Base-by-base conservation (phyloP, 2,113 vertebrate species). In the Numida meleagris region DNA sequence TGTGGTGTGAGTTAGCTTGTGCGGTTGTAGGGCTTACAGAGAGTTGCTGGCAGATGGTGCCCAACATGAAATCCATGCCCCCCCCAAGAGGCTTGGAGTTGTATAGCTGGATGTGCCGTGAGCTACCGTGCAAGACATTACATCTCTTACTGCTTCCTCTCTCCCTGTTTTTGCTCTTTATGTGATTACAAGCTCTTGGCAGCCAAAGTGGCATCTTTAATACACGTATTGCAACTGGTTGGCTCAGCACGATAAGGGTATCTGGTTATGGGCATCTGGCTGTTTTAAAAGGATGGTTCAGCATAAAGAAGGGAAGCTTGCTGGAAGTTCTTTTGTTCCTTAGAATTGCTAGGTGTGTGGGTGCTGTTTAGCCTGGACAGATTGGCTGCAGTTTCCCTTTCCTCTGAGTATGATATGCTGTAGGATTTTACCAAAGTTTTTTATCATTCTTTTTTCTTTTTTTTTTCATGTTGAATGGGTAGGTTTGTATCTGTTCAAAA, bases 81-180 rank as follows among this genome's bases (percentile, higher is more conserved):
- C 42, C 23, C 24, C 0, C 0, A 4, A 1, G 1, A 12, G 34
- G 17, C 34, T 18, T 43, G 45, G 42, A 45, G 16, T n/a, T 43
- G 3, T 33, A 29, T 58, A 31, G 5, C 40, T 79, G 57, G 23
- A 21, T 57, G 57, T 57, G 48, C 29, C 27, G 14, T 0, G 10
- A 34, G 72, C 10, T 50, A 8, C 51, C 19, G 23, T 59, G 57
- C 51, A 12, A 10, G 51, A 57, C 9, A 9, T 38, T 51, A 0
- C 18, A 5, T 57, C 82, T 74, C 17, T 2, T 40, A 2, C 9
- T 50, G 59, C 40, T 70, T 19, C 66, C 24, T 20, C 17, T 42
- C 9, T 27, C 5, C 6, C 12, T 1, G 2, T 38, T 57, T 10
- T 33, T 40, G n/a, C 48, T 62, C 1, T 0, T 10, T 21, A 4